Percentiles rank a stretch among this genome's conserved stretches.
Conservation (phyloP, 1,140 invertebrate genomes). For the Goniozus legneri region DNA sequence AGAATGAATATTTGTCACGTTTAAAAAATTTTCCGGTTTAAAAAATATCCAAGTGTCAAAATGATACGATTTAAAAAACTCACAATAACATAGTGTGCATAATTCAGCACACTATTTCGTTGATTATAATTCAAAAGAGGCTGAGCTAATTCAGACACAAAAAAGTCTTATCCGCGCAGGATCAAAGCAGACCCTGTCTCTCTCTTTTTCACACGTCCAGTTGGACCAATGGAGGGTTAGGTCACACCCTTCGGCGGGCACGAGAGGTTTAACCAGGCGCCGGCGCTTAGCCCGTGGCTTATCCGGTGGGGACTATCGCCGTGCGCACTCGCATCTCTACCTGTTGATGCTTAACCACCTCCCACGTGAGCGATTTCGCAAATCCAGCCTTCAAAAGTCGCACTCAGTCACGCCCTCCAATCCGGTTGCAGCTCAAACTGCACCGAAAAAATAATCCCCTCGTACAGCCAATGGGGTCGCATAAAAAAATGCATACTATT, state of each 20-base stretch:
- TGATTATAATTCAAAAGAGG: no score
- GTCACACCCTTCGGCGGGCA: conserved; percentile 51
- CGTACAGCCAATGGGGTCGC: no score
- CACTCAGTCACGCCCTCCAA: conserved; percentile 42
- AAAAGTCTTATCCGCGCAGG: conserved; percentile 36
- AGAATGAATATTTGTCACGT: no score
- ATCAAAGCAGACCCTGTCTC: conserved; percentile 21
- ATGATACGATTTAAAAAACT: no score
- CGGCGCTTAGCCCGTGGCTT: conserved; percentile 52
- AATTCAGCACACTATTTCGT: no score
- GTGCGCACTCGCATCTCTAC: conserved; percentile 40
- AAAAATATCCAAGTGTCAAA: no score
- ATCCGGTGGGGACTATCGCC: conserved; percentile 49
- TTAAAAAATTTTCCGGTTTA: no score
- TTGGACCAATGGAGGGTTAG: conserved; percentile 41
- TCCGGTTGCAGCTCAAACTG: not conserved
- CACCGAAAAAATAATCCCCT: no score
- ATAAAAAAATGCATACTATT: no score
- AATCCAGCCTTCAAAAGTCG: conserved; percentile 40
- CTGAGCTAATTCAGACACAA: no score
- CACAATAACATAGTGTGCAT: no score
- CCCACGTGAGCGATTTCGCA: conserved; percentile 49
- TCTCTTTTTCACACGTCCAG: conserved; percentile 46
- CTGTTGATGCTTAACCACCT: conserved; percentile 54
- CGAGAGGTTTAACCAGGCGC: conserved; percentile 50